Percentiles rank a stretch among this genome's conserved stretches.
Conservation (phyloP, 2,888 invertebrate species). For the Ochropleura plecta region DNA sequence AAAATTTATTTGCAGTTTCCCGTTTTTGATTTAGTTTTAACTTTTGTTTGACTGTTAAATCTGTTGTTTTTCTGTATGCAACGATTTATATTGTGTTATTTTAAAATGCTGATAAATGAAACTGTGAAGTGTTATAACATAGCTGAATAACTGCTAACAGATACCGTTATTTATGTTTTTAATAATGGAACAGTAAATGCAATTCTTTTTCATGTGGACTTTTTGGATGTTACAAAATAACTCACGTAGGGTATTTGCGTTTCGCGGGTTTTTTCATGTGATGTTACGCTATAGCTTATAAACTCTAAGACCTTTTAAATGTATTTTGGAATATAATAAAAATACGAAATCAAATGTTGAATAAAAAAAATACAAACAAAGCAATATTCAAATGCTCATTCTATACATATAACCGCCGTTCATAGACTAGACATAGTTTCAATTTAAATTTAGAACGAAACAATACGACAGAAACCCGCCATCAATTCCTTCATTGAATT, state of each 20-base stretch:
- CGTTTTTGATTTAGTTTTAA: conserved; percentile 43
- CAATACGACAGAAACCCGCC: conserved; percentile 29
- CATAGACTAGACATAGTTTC: not conserved
- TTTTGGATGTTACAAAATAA: not conserved
- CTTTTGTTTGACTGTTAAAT: conserved; percentile 37
- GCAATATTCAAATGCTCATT: not conserved
- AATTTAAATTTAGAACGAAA: conserved; percentile 55
- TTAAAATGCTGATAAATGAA: conserved; percentile 5
- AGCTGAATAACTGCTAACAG: not conserved
- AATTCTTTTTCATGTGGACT: not conserved
- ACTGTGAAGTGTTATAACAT: conserved; percentile 1
- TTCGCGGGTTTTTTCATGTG: not conserved
- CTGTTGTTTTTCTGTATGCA: conserved; percentile 40
- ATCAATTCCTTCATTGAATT: conserved; percentile 50
- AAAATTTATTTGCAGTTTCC: conserved; percentile 50
- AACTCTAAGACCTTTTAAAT: too few relatives aligned
- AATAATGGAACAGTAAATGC: too few relatives aligned
- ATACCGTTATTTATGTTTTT: not conserved
- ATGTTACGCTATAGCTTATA: not conserved
- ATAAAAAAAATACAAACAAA: not conserved
- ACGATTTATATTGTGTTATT: conserved; percentile 27
- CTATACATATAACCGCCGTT: not conserved
- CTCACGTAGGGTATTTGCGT: not conserved
- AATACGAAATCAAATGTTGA: too few relatives aligned
- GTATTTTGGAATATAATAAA: not conserved